Percentiles rank a stretch among this genome's conserved stretches.
Conservation (phyloP, 2,888 invertebrate species). For the Leistus spinibarbis region DNA sequence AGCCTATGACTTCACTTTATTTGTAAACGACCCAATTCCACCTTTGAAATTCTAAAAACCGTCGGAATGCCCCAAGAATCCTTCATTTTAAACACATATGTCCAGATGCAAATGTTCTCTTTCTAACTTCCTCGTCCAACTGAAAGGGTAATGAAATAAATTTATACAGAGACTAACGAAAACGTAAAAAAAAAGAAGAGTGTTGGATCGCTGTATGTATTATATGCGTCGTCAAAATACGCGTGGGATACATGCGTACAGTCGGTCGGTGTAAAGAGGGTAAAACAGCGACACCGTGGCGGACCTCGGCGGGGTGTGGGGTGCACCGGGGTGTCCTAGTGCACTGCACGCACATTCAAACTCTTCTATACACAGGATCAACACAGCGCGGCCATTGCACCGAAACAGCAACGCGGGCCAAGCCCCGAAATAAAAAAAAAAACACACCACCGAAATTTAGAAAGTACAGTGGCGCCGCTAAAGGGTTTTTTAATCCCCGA, state of each 20-base stretch:
- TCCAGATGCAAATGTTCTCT: too few relatives aligned
- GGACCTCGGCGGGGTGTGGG: slow-evolving; percentile 15
- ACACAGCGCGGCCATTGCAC: slow-evolving; percentile 38
- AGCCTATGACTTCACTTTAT: too few relatives aligned
- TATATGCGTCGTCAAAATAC: slow-evolving; percentile 23
- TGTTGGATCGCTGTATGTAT: neutral
- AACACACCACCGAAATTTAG: neutral
- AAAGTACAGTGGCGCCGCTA: neutral
- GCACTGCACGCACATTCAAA: slow-evolving; percentile 36
- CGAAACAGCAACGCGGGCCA: slow-evolving; percentile 22
- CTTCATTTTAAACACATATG: too few relatives aligned
- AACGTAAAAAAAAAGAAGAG: neutral
- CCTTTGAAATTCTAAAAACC: too few relatives aligned
- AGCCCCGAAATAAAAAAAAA: slow-evolving; percentile 37
- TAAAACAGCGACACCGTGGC: neutral
- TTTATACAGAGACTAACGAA: neutral
- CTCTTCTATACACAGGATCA: slow-evolving; percentile 6
- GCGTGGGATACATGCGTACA: slow-evolving; percentile 27
- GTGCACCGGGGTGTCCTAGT: slow-evolving; percentile 22
- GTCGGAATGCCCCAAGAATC: too few relatives aligned
- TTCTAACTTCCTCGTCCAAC: too few relatives aligned
- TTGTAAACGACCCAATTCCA: too few relatives aligned
- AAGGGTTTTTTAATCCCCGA: neutral
- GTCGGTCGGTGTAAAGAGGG: neutral
- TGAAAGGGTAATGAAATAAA: neutral